Conservation (phyloP, 2,888 invertebrate genomes). For the Congeria kusceri region DNA sequence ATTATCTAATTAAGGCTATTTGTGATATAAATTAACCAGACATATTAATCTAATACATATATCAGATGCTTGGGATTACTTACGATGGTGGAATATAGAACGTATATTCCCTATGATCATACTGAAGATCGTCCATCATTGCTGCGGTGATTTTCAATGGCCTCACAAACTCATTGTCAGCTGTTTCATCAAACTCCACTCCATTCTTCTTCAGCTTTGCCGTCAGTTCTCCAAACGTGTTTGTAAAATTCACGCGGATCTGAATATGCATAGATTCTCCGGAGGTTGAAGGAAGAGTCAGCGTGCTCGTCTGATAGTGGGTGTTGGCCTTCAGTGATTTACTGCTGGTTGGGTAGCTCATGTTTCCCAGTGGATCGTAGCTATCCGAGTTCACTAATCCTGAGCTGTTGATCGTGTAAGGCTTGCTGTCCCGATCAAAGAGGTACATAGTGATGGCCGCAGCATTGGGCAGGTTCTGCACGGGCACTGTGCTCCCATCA, state of each 20-base stretch:
- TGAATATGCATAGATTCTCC: conserved; percentile 64
- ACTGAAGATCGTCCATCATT: conserved; percentile 26
- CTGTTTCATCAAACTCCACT: conserved; percentile 19
- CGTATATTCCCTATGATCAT: conserved; percentile 72
- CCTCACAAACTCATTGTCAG: conserved; percentile 25
- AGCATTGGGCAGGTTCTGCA: conserved; percentile 55
- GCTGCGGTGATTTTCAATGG: conserved; percentile 15
- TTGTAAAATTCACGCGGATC: conserved; percentile 52
- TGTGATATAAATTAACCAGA: no score
- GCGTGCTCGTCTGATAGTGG: conserved; percentile 39
- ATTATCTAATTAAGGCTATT: no score
- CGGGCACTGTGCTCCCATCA: conserved; percentile 62
- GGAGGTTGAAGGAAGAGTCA: conserved; percentile 22
- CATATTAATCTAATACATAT: no score
- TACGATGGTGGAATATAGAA: conserved; percentile 68
- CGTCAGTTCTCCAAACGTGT: conserved; percentile 14
- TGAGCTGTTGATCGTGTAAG: conserved; percentile 36
- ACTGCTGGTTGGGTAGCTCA: conserved; percentile 10
- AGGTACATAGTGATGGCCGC: conserved; percentile 61
- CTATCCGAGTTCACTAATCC: conserved; percentile 52
- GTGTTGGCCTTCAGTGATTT: conserved; percentile 16
- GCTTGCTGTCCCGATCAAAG: conserved; percentile 21
- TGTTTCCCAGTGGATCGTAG: conserved; percentile 63
- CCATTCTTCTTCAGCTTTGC: conserved; percentile 39
- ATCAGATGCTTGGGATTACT: background rate